Percentiles rank a stretch among this genome's conserved stretches.
Conservation (phyloP, 2,113 vertebrate genomes). For the Pao palembangensis region DNA sequence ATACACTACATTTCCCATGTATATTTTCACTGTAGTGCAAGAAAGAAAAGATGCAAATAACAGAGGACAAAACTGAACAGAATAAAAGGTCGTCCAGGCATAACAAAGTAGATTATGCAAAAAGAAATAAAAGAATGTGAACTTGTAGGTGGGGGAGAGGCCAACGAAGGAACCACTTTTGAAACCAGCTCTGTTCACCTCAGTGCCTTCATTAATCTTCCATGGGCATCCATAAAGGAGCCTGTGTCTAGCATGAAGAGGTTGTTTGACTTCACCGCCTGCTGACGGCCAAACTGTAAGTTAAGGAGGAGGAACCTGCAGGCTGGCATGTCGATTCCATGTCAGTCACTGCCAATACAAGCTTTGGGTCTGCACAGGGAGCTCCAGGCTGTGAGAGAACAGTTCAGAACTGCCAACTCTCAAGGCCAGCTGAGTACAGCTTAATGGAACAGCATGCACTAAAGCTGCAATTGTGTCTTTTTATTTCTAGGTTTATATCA, state of each 20-base stretch:
- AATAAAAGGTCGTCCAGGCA: too few relatives aligned
- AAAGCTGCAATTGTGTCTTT: slow-evolving; percentile 37
- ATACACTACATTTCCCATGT: too few relatives aligned
- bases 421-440: slow-evolving; percentile 32
- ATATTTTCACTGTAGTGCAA: too few relatives aligned
- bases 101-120: too few relatives aligned
- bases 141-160: slow-evolving; percentile 13
- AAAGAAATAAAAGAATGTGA: too few relatives aligned
- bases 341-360: slow-evolving; percentile 61
- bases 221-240: slow-evolving; percentile 37
- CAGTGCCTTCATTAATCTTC: slow-evolving; percentile 62
- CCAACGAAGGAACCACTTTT: slow-evolving; percentile 28
- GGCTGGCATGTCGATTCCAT: slow-evolving; percentile 37
- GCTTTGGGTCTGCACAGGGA: slow-evolving; percentile 49
- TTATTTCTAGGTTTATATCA: slow-evolving; percentile 41
- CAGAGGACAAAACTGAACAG: too few relatives aligned
- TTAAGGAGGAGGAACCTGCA: slow-evolving; percentile 50
- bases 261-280: slow-evolving; percentile 34
- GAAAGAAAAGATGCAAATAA: too few relatives aligned
- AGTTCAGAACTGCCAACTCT: slow-evolving; percentile 42
- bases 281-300: slow-evolving; percentile 54
- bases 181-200: slow-evolving; percentile 52
- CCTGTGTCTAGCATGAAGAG: slow-evolving; percentile 47
- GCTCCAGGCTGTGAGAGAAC: slow-evolving; percentile 28
- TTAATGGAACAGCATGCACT: slow-evolving; percentile 51